These are phyloP conservation scores for Aurelia coerulea DNA, from an alignment of 30 jellyfish, hydroid and myxozoan species.

Conservation along the genomic window DNA sequence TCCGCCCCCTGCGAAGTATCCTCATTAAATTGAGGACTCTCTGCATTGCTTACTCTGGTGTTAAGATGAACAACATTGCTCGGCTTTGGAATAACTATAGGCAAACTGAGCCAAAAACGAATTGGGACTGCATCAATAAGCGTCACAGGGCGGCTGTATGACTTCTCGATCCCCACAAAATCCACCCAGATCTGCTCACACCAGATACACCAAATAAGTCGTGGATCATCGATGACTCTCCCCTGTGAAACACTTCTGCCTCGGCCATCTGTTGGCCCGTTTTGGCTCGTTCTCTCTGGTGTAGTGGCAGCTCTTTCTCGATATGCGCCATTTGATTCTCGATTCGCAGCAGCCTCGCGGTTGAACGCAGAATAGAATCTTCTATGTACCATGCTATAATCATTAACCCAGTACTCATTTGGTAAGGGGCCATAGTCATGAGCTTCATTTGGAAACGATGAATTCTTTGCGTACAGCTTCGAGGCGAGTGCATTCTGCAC, in stretches of 20 bases:
- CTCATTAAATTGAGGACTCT: background rate
- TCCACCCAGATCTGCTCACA: slow-evolving; percentile 96
- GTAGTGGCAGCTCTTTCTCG: background rate
- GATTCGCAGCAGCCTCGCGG: background rate
- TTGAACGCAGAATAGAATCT: slow-evolving; percentile 24
- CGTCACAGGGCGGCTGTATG: slow-evolving; percentile 90
- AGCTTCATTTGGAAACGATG: slow-evolving; percentile 68
- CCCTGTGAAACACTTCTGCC: background rate
- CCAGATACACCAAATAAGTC: slow-evolving; percentile 92
- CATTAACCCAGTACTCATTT: slow-evolving; percentile 89
- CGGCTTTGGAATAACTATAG: slow-evolving; percentile 41
- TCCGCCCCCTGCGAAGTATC: background rate
- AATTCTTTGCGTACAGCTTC: slow-evolving; percentile 68
- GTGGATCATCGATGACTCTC: slow-evolving; percentile 41
- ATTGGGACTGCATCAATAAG: slow-evolving; percentile 95
- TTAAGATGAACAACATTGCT: background rate
- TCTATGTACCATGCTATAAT: slow-evolving; percentile 83
- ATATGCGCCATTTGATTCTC: background rate
- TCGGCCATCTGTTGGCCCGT: slow-evolving; percentile 14
- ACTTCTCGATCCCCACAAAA: slow-evolving; percentile 76
- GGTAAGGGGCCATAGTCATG: slow-evolving; percentile 75
- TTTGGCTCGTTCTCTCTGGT: background rate
- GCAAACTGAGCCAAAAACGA: slow-evolving; percentile 87
- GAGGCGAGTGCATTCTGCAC: slow-evolving; percentile 81
- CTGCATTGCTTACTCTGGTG: background rate